Base-by-base conservation (phyloP, 2,888 invertebrate species). In the Gastracanthus pulcherrimus region DNA sequence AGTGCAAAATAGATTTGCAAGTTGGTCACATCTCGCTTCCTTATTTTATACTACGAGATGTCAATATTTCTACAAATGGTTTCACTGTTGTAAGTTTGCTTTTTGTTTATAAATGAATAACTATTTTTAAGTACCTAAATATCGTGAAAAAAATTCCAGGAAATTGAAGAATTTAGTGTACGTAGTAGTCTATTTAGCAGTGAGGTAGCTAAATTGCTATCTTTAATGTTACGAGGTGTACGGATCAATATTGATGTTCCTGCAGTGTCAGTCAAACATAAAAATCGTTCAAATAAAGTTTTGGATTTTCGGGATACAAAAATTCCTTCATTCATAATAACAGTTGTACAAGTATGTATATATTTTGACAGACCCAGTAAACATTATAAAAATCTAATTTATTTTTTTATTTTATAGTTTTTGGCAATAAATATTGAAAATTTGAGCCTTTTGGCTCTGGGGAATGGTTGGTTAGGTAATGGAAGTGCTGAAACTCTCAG, bases 131-230 rank as follows among this genome's bases (percentile, higher is more conserved):
- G 75, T 58, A 48, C 79, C 23, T 51, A 23, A 70, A n/a, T 60
- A 19, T 67, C 48, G 36, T 80, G 1, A 48, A 36, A 41, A 48
- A 69, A 78, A 62, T 92, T 92, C 34, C 90, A 97, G 97, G 95
- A 97, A 91, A 95, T 97, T 81, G 96, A 97, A 88, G 96, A 97
- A 91, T 94, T 97, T 86, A 95, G 96, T 84, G 94, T 97, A 85
- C 95, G 96, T 76, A 97, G 97, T 90, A 97, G 97, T 92, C 95
- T 97, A 89, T 95, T 97, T 86, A 97, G 97, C 90, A 97, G 97
- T 1, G 97, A 97, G 86, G 96, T 97, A 74, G 96, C 96, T 29
- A 97, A 97, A 90, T 91, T 97, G 16, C 92, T 97, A 3, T 96
- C 96, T 3, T 95, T 97, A 26, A 95, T 96, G n/a, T 95, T 97